phyloP scores from a whole-genome alignment of 2,888 invertebrate genomes.

The Griposia aprilina region DNA sequence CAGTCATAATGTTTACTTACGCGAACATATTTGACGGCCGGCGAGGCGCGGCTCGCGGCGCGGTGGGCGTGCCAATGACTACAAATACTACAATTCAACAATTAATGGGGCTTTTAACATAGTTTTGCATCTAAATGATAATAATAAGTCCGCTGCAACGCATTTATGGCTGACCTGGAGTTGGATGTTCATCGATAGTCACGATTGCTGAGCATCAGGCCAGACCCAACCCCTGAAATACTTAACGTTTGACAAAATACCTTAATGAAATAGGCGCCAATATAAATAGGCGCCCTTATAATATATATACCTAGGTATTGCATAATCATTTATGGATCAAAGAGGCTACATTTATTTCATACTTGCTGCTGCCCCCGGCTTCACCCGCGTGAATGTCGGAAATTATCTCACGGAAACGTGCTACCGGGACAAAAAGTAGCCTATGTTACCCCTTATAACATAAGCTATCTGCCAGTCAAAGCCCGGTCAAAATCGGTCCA shows the following conservation, averaged over 20 bases:
- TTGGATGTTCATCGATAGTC: background rate
- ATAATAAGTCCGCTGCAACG: background rate
- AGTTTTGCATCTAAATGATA: background rate
- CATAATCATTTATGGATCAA: background rate
- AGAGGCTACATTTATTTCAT: no score
- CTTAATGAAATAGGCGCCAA: background rate
- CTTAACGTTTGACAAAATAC: background rate
- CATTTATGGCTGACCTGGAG: background rate
- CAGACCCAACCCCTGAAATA: background rate
- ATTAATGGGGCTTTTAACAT: background rate
- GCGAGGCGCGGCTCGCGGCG: no score
- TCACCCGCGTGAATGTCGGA: no score
- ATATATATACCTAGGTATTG: background rate
- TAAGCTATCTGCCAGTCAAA: no score
- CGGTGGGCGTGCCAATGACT: constrained; percentile 5
- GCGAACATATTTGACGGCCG: no score
- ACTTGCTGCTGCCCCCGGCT: no score
- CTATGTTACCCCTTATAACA: no score
- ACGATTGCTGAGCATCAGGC: background rate
- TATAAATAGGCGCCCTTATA: background rate
- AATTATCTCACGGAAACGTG: no score
- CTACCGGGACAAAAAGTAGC: no score
- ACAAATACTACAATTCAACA: background rate
- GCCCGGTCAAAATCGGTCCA: no score
- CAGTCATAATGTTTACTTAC: constrained; percentile 1